Conservation (phyloP, 2,888 invertebrate species). For the Empis stercorea region DNA sequence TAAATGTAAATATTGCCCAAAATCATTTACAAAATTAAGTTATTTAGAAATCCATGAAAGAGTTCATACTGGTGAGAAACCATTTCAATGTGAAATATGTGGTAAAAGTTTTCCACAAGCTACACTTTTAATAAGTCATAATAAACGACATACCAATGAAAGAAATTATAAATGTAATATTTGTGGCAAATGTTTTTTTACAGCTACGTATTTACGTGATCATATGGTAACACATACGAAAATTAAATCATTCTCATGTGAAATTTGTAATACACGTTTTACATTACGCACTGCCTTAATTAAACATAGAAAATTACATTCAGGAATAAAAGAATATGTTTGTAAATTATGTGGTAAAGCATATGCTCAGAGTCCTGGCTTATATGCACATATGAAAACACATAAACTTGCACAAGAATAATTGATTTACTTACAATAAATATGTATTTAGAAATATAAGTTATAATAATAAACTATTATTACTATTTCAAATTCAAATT, state of each 20-base stretch:
- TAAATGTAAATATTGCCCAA: background rate
- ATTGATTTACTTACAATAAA: no score
- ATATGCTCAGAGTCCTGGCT: slow-evolving; percentile 28
- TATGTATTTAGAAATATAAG: no score
- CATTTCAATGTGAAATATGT: background rate
- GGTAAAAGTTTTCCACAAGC: background rate
- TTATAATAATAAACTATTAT: no score
- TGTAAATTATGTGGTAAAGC: slow-evolving; percentile 26
- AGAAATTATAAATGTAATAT: background rate
- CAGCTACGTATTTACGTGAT: background rate
- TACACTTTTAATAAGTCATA: background rate
- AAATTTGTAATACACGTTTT: slow-evolving; percentile 23
- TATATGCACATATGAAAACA: slow-evolving; percentile 31
- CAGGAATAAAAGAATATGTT: slow-evolving; percentile 26
- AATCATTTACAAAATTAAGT: background rate
- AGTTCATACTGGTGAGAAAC: slow-evolving; percentile 44
- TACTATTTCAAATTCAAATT: no score
- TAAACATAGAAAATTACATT: slow-evolving; percentile 26
- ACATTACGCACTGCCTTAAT: slow-evolving; percentile 25
- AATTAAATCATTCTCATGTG: slow-evolving; percentile 11
- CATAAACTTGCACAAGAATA: slow-evolving; percentile 14
- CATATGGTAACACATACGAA: background rate
- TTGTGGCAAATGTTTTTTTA: background rate
- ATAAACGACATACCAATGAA: background rate
- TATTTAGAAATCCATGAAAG: background rate